Evolutionary conservation across 2,888 invertebrate species (phyloP), one percentile per base, ranked within the genome.

Genomic region (Ornithoptera alexandrae): DNA sequence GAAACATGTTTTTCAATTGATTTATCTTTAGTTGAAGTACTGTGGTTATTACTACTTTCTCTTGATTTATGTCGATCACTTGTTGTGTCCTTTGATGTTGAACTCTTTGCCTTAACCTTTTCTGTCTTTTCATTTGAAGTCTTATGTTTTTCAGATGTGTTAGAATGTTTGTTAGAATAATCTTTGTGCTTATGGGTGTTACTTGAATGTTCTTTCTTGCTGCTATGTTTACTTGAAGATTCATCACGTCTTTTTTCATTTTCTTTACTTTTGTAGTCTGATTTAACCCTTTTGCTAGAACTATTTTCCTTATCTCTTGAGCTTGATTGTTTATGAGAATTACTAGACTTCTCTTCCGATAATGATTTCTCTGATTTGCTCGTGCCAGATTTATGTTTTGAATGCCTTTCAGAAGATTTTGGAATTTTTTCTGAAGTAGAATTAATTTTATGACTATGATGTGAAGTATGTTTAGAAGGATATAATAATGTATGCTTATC

Each of bases 21-120:
- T 46, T 56, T 67, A 42, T 67, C 67, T 61, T 67, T 70, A 60
- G 42, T 62, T 90, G 86, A 85, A 74, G 87, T 86, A 80, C 81
- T 85, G 79, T 82, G 88, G 75, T 86, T 88, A 80, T 83, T 86
- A 80, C 83, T 85, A 81, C 82, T 85, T 73, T 86, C 85, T 77
- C 84, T 87, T 75, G 81, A 81, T 73, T 77, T 77, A 61, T 84
- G 79, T 77, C 81, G 88, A 58, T 85, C 81, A 78, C 78, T 84
- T 62, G 82, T 77, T 20, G 65, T 70, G 65, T 87, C 86, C 70
- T 83, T 86, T 50, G 85, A 86, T 73, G 82, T 81, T 24, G 81
- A 80, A 73, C 77, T 82, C 74, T 86, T 87, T 46, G 81, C 75
- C 72, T 79, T 83, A 7, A 79, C 79, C 75, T 81, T 82, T 20